phyloP scores from a whole-genome alignment of 2,797 vertebrate genomes.

The Potorous gilbertii region DNA sequence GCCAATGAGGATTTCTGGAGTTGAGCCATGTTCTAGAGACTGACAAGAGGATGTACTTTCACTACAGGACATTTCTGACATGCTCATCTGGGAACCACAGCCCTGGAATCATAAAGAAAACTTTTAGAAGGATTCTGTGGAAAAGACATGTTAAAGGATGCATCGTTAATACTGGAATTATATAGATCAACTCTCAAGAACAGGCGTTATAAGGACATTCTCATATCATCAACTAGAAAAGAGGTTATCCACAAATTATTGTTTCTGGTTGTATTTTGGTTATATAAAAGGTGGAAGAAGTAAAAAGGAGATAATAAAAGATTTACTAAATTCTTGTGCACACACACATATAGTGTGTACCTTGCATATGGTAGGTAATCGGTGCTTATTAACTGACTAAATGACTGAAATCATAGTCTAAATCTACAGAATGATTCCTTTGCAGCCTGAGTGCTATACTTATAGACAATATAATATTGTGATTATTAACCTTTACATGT shows the following conservation, averaged over 20 bases:
- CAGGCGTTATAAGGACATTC: conserved; percentile 3
- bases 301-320: conserved; percentile 51
- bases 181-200: conserved; percentile 45
- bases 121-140: conserved; percentile 59
- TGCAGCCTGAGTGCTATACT: background rate
- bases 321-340: conserved; percentile 57
- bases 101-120: conserved; percentile 85
- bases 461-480: background rate
- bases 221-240: conserved; percentile 42
- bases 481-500: conserved; percentile 13
- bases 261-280: background rate
- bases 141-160: background rate
- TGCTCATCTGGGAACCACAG: conserved; percentile 94
- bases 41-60: conserved; percentile 96
- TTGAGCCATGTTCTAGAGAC: conserved; percentile 93
- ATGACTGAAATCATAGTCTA: background rate
- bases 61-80: conserved; percentile 95
- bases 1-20: conserved; percentile 96
- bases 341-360: background rate
- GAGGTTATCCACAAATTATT: conserved; percentile 40
- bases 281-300: conserved; percentile 42
- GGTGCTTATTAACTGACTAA: background rate
- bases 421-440: background rate
- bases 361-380: background rate
- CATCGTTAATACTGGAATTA: conserved; percentile 46